These are phyloP conservation scores for Phorcus lineatus DNA, from an alignment of 2,888 invertebrate genomes.

Conservation along the genomic window DNA sequence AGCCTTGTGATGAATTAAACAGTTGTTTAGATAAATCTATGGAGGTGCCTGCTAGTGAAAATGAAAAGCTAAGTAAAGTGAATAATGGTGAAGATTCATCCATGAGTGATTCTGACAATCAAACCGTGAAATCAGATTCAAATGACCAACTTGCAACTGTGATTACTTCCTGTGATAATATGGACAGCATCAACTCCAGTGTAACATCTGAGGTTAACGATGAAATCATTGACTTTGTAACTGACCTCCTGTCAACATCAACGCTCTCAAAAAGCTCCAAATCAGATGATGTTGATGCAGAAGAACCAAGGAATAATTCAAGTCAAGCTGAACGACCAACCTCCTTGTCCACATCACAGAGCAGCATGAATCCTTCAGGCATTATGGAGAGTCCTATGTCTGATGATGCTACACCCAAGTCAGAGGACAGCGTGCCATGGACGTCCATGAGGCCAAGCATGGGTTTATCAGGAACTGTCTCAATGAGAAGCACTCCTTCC, in stretches of 20 bases:
- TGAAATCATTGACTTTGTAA: slow-evolving; percentile 49
- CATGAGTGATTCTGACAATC: neutral
- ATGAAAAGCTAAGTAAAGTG: neutral
- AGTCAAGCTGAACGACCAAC: neutral
- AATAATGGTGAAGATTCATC: neutral
- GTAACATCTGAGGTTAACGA: slow-evolving; percentile 32
- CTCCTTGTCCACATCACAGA: neutral
- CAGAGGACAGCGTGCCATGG: slow-evolving; percentile 17
- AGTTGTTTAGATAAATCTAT: neutral
- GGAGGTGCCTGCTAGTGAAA: neutral
- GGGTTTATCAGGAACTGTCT: slow-evolving; percentile 22
- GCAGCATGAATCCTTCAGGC: neutral
- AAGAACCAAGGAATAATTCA: neutral
- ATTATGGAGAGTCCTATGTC: neutral
- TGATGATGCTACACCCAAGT: neutral
- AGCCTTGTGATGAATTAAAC: neutral
- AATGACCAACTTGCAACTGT: neutral
- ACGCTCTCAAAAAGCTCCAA: slow-evolving; percentile 80
- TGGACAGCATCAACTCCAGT: slow-evolving; percentile 33
- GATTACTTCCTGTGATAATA: neutral
- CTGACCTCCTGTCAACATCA: slow-evolving; percentile 39
- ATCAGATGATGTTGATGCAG: slow-evolving; percentile 66
- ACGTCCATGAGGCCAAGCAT: slow-evolving; percentile 24
- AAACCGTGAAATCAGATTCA: neutral
- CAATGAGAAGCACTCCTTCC: neutral